phyloP scores from a whole-genome alignment of 2,888 invertebrate genomes.

The Spilarctia lutea region DNA sequence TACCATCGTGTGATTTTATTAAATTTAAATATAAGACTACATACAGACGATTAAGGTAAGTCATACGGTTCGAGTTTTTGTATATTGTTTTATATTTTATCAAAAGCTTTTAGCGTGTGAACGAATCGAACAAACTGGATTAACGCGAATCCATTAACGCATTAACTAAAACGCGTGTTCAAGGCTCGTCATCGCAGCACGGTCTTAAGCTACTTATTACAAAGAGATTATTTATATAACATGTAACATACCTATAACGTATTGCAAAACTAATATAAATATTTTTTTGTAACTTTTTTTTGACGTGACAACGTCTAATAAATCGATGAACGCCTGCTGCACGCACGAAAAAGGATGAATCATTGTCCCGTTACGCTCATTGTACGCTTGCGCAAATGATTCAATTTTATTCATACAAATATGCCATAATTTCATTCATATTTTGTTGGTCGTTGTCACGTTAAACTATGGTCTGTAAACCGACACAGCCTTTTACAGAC shows the following conservation, averaged over 20 bases:
- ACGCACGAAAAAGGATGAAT: too few species aligned
- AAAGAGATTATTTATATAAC: background rate
- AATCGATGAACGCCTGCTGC: too few species aligned
- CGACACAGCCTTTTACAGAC: too few species aligned
- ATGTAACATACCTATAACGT: background rate
- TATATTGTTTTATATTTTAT: background rate
- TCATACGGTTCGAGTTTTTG: background rate
- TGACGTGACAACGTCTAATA: too few species aligned
- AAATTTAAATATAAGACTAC: background rate
- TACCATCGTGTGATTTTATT: background rate
- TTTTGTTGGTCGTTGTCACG: too few species aligned
- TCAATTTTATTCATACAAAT: too few species aligned
- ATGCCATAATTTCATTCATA: too few species aligned
- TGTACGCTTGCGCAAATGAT: too few species aligned
- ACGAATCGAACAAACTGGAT: constrained; percentile 16
- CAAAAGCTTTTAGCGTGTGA: constrained; percentile 5
- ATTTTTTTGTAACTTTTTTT: background rate
- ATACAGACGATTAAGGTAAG: background rate
- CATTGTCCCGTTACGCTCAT: too few species aligned
- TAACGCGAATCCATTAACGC: background rate
- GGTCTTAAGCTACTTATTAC: background rate
- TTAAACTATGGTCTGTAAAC: too few species aligned
- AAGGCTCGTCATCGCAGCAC: background rate
- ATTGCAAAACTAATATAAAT: background rate
- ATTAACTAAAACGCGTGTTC: background rate